These are phyloP conservation scores for Pimpla rufipes DNA, from an alignment of 2,888 invertebrate species.

Conservation along the genomic window DNA sequence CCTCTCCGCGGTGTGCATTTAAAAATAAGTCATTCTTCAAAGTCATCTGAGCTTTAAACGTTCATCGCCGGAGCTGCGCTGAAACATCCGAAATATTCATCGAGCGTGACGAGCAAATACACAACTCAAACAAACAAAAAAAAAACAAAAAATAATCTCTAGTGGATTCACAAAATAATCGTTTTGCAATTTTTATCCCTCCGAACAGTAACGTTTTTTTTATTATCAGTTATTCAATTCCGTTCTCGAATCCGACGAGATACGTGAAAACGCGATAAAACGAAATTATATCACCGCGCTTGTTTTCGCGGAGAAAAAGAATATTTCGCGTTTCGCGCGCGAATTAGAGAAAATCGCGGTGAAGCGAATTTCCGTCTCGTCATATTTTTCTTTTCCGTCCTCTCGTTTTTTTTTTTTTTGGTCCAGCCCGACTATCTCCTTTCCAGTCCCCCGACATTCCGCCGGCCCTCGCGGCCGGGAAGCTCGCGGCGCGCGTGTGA, in stretches of 20 bases:
- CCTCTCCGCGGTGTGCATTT: constrained; percentile 32
- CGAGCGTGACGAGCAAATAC: background rate
- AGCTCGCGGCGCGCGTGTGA: constrained; percentile 36
- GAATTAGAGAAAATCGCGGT: constrained; percentile 16
- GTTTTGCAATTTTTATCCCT: background rate
- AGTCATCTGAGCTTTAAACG: constrained; percentile 43
- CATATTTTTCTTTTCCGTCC: constrained; percentile 1
- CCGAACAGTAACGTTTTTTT: background rate
- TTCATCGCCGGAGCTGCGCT: background rate
- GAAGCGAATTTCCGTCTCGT: constrained; percentile 20
- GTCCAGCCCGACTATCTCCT: constrained; percentile 1
- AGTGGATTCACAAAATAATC: background rate
- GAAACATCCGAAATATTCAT: background rate
- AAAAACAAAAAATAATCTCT: background rate
- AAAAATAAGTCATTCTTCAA: constrained; percentile 60
- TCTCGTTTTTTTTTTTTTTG: background rate
- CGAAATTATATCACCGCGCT: background rate
- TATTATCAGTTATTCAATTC: background rate
- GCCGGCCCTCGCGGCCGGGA: constrained; percentile 38
- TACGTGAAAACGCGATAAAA: background rate
- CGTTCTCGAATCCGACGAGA: background rate
- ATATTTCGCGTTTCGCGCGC: background rate
- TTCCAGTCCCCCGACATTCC: constrained; percentile 45
- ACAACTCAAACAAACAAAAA: too few species aligned
- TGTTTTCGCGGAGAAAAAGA: background rate